phyloP scores from a whole-genome alignment of 2,888 invertebrate genomes.

The Cyclophora albipunctata region DNA sequence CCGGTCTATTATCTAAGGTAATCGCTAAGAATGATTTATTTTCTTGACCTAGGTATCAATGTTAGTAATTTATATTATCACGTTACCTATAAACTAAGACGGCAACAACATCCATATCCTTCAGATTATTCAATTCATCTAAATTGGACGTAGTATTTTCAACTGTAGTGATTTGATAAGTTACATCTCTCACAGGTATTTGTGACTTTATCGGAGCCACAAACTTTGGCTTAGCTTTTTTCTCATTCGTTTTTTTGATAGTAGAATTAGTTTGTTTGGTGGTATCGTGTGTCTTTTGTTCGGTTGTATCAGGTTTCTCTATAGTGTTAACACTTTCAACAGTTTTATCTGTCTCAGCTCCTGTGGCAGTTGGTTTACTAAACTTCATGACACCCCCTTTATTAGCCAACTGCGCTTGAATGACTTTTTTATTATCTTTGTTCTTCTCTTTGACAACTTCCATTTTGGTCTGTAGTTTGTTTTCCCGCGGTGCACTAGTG shows the following conservation, averaged over 20 bases:
- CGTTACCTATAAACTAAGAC: constrained; percentile 37
- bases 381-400: constrained; percentile 61
- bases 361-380: constrained; percentile 32
- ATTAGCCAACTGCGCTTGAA: constrained; percentile 53
- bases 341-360: constrained; percentile 5
- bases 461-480: constrained; percentile 1
- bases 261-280: neutral
- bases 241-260: constrained; percentile 23
- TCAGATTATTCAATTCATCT: constrained; percentile 5
- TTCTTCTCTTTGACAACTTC: constrained; percentile 9
- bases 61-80: neutral
- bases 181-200: constrained; percentile 39
- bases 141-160: constrained; percentile 24
- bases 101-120: constrained; percentile 21
- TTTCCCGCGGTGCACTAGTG: too few relatives aligned
- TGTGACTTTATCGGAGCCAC: constrained; percentile 50
- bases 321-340: constrained; percentile 2
- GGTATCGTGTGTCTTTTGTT: neutral
- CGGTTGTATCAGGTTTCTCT: constrained; percentile 1
- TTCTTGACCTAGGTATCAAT: too few relatives aligned
- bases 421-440: constrained; percentile 28
- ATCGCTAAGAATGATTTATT: too few relatives aligned
- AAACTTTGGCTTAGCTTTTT: constrained; percentile 41
- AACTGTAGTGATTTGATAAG: constrained; percentile 28
- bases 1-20: too few relatives aligned